Evolutionary conservation across 2,888 invertebrate species (phyloP).

Genomic region (Diploptera punctata): DNA sequence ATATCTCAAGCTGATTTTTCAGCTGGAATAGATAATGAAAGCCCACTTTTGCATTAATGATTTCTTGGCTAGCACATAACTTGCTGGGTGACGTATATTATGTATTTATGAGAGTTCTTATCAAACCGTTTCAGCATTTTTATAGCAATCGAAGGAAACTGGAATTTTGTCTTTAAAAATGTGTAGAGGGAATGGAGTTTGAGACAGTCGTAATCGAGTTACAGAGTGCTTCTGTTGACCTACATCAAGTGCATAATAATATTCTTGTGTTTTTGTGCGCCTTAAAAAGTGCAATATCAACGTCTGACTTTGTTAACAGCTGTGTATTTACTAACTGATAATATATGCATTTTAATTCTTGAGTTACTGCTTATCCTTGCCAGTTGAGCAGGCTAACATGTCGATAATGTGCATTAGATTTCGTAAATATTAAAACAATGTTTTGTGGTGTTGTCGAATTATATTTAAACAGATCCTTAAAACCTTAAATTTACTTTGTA

Average conservation of each 20-base stretch:
- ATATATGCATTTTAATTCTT: too few species aligned
- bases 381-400: too few species aligned
- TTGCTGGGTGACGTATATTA: conserved; percentile 1
- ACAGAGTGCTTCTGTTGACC: neutral
- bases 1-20: neutral
- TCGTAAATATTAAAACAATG: too few species aligned
- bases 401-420: too few species aligned
- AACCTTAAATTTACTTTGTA: too few species aligned
- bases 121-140: neutral
- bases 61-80: neutral
- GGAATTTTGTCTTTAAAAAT: conserved; percentile 7
- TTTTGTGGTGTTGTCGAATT: too few species aligned
- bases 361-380: too few species aligned
- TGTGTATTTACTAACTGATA: too few species aligned
- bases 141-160: neutral
- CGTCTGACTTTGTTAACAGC: neutral
- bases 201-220: neutral
- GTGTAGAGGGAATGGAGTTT: neutral
- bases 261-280: neutral
- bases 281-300: neutral
- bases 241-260: neutral
- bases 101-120: conserved; percentile 9
- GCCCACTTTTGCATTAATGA: neutral
- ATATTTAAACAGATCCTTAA: too few species aligned
- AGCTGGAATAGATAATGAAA: neutral